These are phyloP conservation scores for Drosophila lacertosa DNA, from an alignment of 1,140 invertebrate genomes.

Conservation along the genomic window DNA sequence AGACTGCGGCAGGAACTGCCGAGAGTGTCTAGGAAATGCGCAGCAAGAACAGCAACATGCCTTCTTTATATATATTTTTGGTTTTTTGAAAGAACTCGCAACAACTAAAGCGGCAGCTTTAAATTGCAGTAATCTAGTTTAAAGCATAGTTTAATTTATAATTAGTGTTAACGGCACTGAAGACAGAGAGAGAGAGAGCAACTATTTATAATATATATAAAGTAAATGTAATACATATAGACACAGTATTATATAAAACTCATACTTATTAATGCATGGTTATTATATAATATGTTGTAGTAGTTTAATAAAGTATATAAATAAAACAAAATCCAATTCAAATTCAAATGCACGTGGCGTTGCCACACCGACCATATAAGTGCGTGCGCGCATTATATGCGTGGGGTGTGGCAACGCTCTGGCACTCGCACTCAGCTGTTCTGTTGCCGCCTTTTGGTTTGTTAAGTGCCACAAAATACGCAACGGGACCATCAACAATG, in stretches of 20 bases:
- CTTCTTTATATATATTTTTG: no score
- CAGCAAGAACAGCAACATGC: no score
- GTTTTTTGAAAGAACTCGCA: slow-evolving; percentile 63
- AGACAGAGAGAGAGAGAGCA: slow-evolving; percentile 56
- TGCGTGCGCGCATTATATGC: background rate
- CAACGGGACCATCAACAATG: slow-evolving; percentile 33
- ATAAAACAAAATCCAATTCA: slow-evolving; percentile 15
- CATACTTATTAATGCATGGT: slow-evolving; percentile 57
- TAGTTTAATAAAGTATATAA: slow-evolving; percentile 43
- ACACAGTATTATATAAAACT: slow-evolving; percentile 61
- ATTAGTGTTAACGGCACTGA: slow-evolving; percentile 71
- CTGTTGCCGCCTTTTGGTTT: slow-evolving; percentile 29
- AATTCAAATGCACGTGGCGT: background rate
- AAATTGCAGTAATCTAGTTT: slow-evolving; percentile 77
- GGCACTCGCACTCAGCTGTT: slow-evolving; percentile 27
- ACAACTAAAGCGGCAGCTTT: slow-evolving; percentile 79
- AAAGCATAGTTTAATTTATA: slow-evolving; percentile 72
- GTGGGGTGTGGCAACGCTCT: background rate
- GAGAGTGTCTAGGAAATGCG: slow-evolving; percentile 27
- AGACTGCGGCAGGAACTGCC: slow-evolving; percentile 13
- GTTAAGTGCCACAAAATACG: background rate
- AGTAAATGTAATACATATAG: slow-evolving; percentile 53
- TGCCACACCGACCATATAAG: background rate
- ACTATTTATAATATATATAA: slow-evolving; percentile 38
- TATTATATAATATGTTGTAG: slow-evolving; percentile 60